Percentiles rank a stretch among this genome's conserved stretches.
phyloP scores from a whole-genome alignment of 2,113 vertebrate genomes.

The Dicerorhinus sumatrensis region DNA sequence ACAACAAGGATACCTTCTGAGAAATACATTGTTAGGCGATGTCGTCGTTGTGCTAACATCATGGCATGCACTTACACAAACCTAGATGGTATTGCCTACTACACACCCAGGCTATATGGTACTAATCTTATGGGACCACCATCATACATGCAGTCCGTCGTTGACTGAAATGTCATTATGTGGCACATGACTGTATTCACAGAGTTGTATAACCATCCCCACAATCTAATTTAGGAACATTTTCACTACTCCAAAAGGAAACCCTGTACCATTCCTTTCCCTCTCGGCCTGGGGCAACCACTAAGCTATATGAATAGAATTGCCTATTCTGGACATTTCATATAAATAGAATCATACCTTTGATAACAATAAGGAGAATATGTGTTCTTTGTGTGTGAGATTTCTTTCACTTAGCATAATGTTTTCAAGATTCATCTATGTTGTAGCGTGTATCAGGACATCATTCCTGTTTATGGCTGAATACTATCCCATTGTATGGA shows the following conservation, averaged over 20 bases:
- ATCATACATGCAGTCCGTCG: no score
- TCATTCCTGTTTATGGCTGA: not conserved
- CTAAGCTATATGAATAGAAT: not conserved
- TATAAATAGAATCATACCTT: not conserved
- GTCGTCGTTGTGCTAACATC: no score
- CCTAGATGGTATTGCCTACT: no score
- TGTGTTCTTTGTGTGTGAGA: not conserved
- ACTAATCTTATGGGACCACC: no score
- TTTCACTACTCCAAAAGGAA: not conserved
- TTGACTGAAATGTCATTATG: no score
- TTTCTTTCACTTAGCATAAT: not conserved
- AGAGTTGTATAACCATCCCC: not conserved
- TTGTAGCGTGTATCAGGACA: not conserved
- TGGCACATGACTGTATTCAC: not conserved
- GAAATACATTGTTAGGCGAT: no score
- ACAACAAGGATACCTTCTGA: no score
- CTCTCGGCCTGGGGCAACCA: not conserved
- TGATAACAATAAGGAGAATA: not conserved
- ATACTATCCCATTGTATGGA: not conserved
- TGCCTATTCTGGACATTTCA: not conserved
- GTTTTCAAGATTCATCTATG: not conserved
- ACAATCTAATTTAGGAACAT: not conserved
- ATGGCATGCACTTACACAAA: no score
- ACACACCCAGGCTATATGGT: no score
- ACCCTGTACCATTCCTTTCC: not conserved